Evolutionary conservation across 1,140 invertebrate genomes (phyloP).

Genomic region (Camponotus floridanus): DNA sequence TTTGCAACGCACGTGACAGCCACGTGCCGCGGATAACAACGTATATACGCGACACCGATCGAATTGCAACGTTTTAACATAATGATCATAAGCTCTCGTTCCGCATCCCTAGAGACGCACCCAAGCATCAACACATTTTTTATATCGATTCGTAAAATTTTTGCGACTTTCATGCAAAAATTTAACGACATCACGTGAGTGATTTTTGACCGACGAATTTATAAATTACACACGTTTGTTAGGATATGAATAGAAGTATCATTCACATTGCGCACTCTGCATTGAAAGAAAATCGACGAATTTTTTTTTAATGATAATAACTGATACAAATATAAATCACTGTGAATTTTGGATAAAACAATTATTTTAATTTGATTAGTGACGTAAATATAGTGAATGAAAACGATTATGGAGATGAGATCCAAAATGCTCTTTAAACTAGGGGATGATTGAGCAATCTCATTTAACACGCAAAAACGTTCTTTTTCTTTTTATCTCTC

Average conservation of each 20-base stretch:
- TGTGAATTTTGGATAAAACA: not conserved
- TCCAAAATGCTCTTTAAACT: not conserved
- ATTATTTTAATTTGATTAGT: constrained; percentile 14
- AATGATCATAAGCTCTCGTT: constrained; percentile 2
- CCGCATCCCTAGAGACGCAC: not conserved
- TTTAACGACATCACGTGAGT: not conserved
- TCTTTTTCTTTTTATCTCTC: constrained; percentile 6
- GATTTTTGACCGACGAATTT: not conserved
- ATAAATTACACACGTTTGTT: not conserved
- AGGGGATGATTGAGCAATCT: not conserved
- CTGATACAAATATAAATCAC: not conserved
- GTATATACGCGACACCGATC: constrained; percentile 38
- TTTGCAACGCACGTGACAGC: constrained; percentile 27
- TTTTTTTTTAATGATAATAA: not conserved
- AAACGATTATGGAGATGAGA: constrained; percentile 19
- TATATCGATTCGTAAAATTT: not conserved
- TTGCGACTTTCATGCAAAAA: not conserved
- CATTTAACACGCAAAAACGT: constrained; percentile 25
- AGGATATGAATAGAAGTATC: not conserved
- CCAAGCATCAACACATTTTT: not conserved
- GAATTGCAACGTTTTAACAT: constrained; percentile 51
- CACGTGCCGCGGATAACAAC: constrained; percentile 39
- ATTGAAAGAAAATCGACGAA: not conserved
- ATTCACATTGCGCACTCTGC: not conserved
- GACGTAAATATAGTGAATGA: constrained; percentile 24